Percentiles rank a stretch among this genome's conserved stretches.
Evolutionary conservation across 2,797 vertebrate species (phyloP).

Genomic region (Phyllotis vaccarum): DNA sequence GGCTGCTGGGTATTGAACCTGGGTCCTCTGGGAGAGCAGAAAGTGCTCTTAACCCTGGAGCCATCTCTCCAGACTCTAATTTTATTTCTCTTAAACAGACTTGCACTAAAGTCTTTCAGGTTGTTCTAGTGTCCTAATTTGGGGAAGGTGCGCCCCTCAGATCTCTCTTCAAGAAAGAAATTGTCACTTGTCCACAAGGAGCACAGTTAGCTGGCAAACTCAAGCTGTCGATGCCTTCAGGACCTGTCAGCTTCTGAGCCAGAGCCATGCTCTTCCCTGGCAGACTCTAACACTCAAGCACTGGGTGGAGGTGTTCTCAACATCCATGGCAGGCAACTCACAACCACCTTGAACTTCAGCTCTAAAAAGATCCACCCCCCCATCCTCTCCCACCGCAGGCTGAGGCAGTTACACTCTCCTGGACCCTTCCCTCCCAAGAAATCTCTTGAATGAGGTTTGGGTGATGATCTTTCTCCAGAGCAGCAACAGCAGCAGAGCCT

Average conservation of each 20-base stretch:
- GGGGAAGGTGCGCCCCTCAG: background rate
- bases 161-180: background rate
- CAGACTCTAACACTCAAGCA: background rate
- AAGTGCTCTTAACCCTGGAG: background rate
- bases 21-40: background rate
- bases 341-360: background rate
- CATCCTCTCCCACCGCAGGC: too few relatives aligned
- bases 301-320: background rate
- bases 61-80: background rate
- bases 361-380: too few relatives aligned
- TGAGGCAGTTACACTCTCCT: too few relatives aligned
- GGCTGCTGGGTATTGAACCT: background rate
- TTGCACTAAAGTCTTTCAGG: background rate
- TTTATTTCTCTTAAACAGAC: background rate
- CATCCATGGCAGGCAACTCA: too few relatives aligned
- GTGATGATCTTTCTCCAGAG: too few relatives aligned
- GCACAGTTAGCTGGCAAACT: background rate
- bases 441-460: too few relatives aligned
- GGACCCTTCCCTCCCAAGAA: too few relatives aligned
- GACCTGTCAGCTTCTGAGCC: background rate
- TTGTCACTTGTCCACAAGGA: background rate
- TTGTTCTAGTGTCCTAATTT: background rate
- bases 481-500: too few relatives aligned
- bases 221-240: background rate
- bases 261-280: background rate